A percentile compares a stretch with the other conserved stretches of the same genome.
phyloP scores from a whole-genome alignment of 2,113 vertebrate species.

The Sapayoa aenigma region DNA sequence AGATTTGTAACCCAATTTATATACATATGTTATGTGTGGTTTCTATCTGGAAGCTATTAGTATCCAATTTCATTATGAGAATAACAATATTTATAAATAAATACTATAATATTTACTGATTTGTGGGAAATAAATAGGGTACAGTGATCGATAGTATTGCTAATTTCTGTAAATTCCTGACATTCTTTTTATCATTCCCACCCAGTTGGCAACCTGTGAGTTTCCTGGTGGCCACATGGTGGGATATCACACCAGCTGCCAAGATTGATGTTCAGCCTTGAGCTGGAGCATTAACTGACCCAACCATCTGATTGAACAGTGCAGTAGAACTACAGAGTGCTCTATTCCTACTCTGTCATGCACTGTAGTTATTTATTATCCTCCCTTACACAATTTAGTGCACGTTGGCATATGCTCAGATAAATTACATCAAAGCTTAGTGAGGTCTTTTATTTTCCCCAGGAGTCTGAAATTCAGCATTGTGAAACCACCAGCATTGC shows the following conservation, averaged over 20 bases:
- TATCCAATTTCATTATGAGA: not conserved
- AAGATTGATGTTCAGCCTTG: conserved; percentile 18
- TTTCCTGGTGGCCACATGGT: not conserved
- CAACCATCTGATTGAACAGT: conserved; percentile 17
- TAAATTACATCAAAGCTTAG: conserved; percentile 45
- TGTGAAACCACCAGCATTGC: not conserved
- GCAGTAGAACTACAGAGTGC: not conserved
- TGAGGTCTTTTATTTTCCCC: conserved; percentile 26
- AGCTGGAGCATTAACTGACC: conserved; percentile 44
- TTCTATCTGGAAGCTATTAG: not conserved
- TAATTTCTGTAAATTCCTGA: not conserved
- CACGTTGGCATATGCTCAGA: conserved; percentile 33
- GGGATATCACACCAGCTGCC: not conserved
- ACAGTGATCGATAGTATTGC: not conserved
- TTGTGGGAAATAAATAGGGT: not conserved
- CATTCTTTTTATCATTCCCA: not conserved
- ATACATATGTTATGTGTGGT: not conserved
- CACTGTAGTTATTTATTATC: conserved; percentile 60
- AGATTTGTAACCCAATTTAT: not conserved
- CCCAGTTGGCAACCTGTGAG: not conserved
- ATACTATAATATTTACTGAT: not conserved
- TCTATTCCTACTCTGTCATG: conserved; percentile 16
- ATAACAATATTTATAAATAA: not conserved
- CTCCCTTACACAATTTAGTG: conserved; percentile 12
- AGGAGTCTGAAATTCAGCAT: not conserved